Percentiles rank a stretch among this genome's conserved stretches.
Conservation (phyloP, 2,113 vertebrate genomes). For the Columba janthina region DNA sequence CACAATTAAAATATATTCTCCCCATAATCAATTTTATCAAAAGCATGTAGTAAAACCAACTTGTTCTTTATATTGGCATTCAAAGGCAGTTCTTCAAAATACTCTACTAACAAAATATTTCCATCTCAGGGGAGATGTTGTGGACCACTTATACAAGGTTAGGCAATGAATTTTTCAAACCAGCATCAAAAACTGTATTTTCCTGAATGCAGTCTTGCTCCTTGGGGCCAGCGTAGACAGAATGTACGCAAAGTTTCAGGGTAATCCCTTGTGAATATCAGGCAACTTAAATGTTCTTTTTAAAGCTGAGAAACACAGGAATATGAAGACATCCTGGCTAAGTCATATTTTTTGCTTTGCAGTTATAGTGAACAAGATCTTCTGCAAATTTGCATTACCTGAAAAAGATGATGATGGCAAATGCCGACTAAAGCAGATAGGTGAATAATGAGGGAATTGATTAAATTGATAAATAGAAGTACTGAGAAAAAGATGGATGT, state of each 20-base stretch:
- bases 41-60: slow-evolving; percentile 6
- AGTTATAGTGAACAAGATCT: neutral
- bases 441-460: slow-evolving; percentile 7
- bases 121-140: neutral
- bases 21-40: neutral
- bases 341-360: neutral
- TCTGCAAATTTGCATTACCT: neutral
- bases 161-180: slow-evolving; percentile 56
- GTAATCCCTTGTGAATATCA: slow-evolving; percentile 1
- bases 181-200: slow-evolving; percentile 33
- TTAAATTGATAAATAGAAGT: slow-evolving; percentile 23
- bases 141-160: slow-evolving; percentile 30
- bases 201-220: neutral
- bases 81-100: slow-evolving; percentile 40
- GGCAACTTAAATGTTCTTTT: slow-evolving; percentile 10
- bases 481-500: neutral
- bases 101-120: slow-evolving; percentile 35
- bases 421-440: neutral
- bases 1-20: neutral
- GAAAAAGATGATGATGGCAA: neutral
- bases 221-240: neutral
- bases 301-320: neutral
- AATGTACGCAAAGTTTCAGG: neutral
- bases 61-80: neutral
- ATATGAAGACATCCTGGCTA: neutral